These are phyloP conservation scores for Proisotoma minuta DNA, from an alignment of 2,888 invertebrate genomes.

Conservation along the genomic window DNA sequence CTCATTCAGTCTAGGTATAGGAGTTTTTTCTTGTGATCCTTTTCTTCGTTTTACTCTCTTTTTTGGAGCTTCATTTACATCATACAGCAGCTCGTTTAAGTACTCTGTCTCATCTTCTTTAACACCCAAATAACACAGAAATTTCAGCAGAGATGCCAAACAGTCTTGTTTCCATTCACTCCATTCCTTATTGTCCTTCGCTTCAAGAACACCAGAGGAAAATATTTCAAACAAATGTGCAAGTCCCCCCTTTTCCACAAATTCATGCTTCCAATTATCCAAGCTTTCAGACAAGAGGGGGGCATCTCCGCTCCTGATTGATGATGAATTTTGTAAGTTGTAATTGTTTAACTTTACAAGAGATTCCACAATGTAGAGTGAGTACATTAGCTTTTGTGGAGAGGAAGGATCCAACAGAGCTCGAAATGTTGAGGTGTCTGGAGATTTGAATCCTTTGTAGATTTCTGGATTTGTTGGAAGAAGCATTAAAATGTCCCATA, in stretches of 20 bases:
- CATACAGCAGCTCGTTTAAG: conserved; percentile 45
- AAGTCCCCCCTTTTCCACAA: conserved; percentile 81
- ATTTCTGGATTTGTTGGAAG: conserved; percentile 84
- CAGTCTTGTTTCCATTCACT: conserved; percentile 95
- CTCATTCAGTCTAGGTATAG: conserved; percentile 69
- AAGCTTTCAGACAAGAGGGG: no score
- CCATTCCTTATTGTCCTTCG: conserved; percentile 58
- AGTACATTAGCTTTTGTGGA: conserved; percentile 92
- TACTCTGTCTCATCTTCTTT: conserved; percentile 49
- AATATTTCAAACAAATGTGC: conserved; percentile 85
- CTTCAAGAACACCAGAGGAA: conserved; percentile 75
- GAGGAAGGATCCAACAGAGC: conserved; percentile 80
- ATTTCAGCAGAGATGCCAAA: conserved; percentile 75
- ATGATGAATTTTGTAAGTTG: no score
- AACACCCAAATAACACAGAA: conserved; percentile 80
- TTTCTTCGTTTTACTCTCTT: conserved; percentile 49
- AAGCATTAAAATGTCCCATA: conserved; percentile 90
- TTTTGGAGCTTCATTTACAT: conserved; percentile 42
- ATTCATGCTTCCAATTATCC: conserved; percentile 66
- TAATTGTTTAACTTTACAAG: conserved; percentile 51
- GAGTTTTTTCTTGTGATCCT: conserved; percentile 58
- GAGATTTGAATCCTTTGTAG: conserved; percentile 74
- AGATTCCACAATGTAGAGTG: conserved; percentile 82
- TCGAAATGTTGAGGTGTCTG: conserved; percentile 55
- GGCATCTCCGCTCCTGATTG: no score